phyloP scores from a whole-genome alignment of 2,113 vertebrate genomes.

The Myrmecobius fasciatus region DNA sequence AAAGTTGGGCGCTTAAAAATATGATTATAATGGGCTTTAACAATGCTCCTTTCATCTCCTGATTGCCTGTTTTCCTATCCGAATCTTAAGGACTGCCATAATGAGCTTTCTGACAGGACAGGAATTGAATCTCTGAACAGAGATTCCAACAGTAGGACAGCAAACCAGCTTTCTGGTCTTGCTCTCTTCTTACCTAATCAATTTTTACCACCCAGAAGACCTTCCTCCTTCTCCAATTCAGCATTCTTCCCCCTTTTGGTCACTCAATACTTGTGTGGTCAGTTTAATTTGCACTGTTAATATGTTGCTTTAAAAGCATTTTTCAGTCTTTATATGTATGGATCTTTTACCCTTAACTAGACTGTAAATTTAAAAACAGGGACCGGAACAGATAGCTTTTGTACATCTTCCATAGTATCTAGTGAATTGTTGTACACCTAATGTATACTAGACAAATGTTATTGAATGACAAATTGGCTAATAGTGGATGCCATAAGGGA shows the following conservation, averaged over 20 bases:
- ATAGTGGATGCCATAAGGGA: background rate
- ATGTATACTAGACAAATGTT: background rate
- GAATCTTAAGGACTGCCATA: background rate
- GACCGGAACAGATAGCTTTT: background rate
- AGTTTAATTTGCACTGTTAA: background rate
- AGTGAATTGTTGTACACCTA: background rate
- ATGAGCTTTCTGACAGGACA: background rate
- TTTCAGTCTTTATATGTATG: background rate
- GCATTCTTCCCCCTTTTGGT: background rate
- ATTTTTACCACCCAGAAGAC: background rate
- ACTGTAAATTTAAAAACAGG: background rate
- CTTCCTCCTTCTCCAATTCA: background rate
- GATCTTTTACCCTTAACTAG: background rate
- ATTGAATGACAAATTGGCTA: background rate
- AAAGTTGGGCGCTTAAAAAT: background rate
- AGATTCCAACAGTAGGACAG: background rate
- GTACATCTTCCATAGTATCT: background rate
- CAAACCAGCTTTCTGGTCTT: background rate
- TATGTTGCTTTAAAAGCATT: background rate
- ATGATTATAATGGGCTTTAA: background rate
- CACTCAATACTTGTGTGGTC: background rate
- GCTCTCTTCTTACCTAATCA: background rate
- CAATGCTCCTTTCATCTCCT: background rate
- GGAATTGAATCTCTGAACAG: background rate
- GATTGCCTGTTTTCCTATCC: background rate